A percentile compares a stretch with the other conserved stretches of the same genome.
Evolutionary conservation across 2,797 vertebrate species (phyloP).

Genomic region (Siniperca scherzeri): DNA sequence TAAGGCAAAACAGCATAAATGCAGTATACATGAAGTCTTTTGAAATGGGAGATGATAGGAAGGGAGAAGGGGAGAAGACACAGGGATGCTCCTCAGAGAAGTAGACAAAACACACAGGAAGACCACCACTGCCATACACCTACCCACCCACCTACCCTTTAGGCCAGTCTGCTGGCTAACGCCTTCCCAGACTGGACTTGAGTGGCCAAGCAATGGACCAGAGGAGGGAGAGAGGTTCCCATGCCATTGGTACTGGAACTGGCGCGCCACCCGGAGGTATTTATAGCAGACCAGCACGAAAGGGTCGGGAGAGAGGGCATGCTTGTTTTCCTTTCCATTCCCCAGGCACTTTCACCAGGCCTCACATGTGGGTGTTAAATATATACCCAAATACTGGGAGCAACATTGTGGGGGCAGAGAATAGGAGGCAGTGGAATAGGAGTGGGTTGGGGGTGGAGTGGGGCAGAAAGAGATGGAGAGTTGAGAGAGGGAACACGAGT

Average conservation of each 20-base stretch:
- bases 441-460: slow-evolving; percentile 12
- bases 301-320: slow-evolving; percentile 91
- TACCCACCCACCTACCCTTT: slow-evolving; percentile 41
- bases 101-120: slow-evolving; percentile 69
- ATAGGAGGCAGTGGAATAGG: slow-evolving; percentile 53
- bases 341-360: slow-evolving; percentile 88
- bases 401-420: slow-evolving; percentile 69
- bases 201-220: slow-evolving; percentile 74
- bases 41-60: slow-evolving; percentile 77
- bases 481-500: slow-evolving; percentile 18
- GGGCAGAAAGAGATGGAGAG: slow-evolving; percentile 8
- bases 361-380: slow-evolving; percentile 89
- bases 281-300: slow-evolving; percentile 92
- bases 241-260: slow-evolving; percentile 95
- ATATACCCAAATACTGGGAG: slow-evolving; percentile 87
- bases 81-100: slow-evolving; percentile 74
- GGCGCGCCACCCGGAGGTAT: slow-evolving; percentile 90
- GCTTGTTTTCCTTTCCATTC: slow-evolving; percentile 98
- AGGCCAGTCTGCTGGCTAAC: slow-evolving; percentile 57
- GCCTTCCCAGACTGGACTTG: slow-evolving; percentile 82
- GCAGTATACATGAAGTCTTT: slow-evolving; percentile 83
- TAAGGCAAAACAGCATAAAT: slow-evolving; percentile 88
- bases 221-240: slow-evolving; percentile 90
- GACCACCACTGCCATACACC: slow-evolving; percentile 58
- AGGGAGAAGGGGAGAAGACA: slow-evolving; percentile 69